Percentiles rank a stretch among this genome's conserved stretches.
Conservation (phyloP, 2,797 vertebrate species). For the Oceanodroma leucorhoa region DNA sequence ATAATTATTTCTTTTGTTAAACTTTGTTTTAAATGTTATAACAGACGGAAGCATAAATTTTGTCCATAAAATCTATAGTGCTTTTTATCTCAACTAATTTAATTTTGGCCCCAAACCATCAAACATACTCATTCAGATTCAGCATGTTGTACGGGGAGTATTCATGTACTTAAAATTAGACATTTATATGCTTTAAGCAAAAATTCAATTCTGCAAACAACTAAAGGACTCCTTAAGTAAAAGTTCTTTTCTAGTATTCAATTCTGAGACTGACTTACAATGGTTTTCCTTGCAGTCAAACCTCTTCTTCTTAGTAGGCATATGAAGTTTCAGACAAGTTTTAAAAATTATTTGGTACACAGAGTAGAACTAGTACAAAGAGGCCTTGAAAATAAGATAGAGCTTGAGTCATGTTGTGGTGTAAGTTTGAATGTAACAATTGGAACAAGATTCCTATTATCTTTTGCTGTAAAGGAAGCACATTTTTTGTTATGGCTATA, state of each 20-base stretch:
- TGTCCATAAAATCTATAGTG: not conserved
- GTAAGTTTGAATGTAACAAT: not conserved
- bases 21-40: not conserved
- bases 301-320: not conserved
- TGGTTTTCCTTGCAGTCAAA: not conserved
- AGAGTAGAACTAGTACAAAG: not conserved
- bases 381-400: not conserved
- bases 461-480: not conserved
- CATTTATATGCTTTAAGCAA: not conserved
- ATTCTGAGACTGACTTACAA: not conserved
- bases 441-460: not conserved
- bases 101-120: not conserved
- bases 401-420: not conserved
- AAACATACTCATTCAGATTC: not conserved
- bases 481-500: not conserved
- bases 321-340: not conserved
- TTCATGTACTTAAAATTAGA: not conserved
- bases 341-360: not conserved
- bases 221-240: not conserved
- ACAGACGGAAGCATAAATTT: not conserved
- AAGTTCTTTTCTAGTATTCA: not conserved
- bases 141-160: not conserved
- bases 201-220: not conserved
- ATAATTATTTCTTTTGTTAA: not conserved
- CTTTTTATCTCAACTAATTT: not conserved